A percentile compares a stretch with the other conserved stretches of the same genome.
These are phyloP conservation scores for Patagioenas fasciata DNA, from an alignment of 2,113 vertebrate genomes.

Conservation along the genomic window DNA sequence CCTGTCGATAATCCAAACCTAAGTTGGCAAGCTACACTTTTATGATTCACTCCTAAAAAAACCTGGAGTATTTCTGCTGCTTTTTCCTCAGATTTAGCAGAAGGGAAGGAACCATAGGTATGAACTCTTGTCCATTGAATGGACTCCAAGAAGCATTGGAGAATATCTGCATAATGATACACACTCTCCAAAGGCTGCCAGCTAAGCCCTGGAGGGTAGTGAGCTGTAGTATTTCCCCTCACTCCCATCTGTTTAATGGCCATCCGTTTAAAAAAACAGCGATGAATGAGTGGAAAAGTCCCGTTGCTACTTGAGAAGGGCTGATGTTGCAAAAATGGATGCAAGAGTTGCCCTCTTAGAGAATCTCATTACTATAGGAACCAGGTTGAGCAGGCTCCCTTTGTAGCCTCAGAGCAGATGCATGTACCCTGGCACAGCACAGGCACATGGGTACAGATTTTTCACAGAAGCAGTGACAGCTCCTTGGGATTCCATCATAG, in stretches of 20 bases:
- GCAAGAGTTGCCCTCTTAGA: neutral
- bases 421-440: neutral
- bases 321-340: neutral
- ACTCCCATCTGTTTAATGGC: neutral
- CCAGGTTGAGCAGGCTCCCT: accelerated
- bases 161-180: neutral
- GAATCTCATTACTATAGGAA: neutral
- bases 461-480: neutral
- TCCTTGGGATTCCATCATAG: neutral
- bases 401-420: neutral
- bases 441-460: neutral
- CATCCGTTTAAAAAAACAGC: neutral
- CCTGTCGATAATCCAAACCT: slow-evolving; percentile 75
- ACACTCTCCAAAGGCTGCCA: neutral
- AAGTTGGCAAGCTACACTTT: slow-evolving; percentile 72
- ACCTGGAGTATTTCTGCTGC: neutral
- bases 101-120: neutral
- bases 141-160: neutral
- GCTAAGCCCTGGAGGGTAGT: neutral
- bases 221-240: neutral
- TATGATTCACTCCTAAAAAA: slow-evolving; percentile 58
- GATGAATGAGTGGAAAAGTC: neutral
- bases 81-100: neutral
- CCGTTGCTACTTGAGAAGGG: neutral
- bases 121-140: neutral